Percentiles rank a stretch among this genome's conserved stretches.
These are phyloP conservation scores for Chrysemys picta DNA, from an alignment of 2,113 vertebrate species.

Conservation along the genomic window DNA sequence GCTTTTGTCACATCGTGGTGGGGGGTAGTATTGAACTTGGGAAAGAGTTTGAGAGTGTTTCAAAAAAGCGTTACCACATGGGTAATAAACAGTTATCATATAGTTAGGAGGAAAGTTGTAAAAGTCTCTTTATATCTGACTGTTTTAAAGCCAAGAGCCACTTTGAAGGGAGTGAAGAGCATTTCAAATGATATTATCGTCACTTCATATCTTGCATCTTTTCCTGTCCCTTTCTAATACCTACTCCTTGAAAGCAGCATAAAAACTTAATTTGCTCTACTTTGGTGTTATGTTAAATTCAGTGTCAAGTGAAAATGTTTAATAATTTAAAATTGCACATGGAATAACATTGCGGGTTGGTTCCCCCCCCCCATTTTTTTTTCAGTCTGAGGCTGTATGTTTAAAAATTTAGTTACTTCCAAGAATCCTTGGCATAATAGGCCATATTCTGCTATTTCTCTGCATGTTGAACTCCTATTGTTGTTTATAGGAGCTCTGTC, in stretches of 20 bases:
- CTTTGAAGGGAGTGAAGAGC: background rate
- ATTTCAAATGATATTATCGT: background rate
- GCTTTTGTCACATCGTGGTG: accelerated
- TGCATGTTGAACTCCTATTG: accelerated
- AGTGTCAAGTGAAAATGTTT: background rate
- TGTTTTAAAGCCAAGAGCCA: slow-evolving; percentile 5
- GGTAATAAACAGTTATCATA: background rate
- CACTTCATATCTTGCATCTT: background rate
- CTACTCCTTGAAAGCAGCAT: background rate
- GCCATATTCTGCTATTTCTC: background rate
- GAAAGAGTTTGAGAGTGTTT: background rate
- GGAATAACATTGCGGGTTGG: background rate
- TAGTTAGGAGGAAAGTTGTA: background rate
- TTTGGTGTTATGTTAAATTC: background rate
- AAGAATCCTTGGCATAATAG: background rate
- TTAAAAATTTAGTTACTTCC: background rate
- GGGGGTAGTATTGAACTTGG: background rate
- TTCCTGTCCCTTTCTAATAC: background rate
- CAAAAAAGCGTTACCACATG: background rate
- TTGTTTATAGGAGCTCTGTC: background rate
- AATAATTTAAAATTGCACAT: background rate
- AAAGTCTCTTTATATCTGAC: background rate
- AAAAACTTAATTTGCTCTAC: background rate
- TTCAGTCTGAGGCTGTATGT: background rate
- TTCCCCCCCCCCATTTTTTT: background rate